Percentiles rank a stretch among this genome's conserved stretches.
These are phyloP conservation scores for Tragelaphus buxtoni DNA, from an alignment of 2,113 vertebrate genomes.

Conservation along the genomic window DNA sequence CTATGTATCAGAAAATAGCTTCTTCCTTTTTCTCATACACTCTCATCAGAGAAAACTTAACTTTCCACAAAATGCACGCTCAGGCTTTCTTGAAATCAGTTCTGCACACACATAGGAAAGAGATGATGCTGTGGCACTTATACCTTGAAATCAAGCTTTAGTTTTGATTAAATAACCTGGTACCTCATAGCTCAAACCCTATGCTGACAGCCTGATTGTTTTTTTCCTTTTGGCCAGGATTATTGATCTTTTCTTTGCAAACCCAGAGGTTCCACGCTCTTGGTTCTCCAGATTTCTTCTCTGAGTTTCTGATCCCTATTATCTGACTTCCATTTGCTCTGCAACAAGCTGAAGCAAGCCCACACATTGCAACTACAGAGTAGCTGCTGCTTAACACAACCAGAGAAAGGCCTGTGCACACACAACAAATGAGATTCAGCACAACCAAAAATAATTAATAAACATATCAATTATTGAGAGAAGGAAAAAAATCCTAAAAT, in stretches of 20 bases:
- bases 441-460: not conserved
- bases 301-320: not conserved
- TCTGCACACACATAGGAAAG: not conserved
- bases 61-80: not conserved
- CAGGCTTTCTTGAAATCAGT: not conserved
- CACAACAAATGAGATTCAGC: fast-evolving
- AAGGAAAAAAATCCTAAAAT: not conserved
- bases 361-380: not conserved
- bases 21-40: not conserved
- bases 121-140: not conserved
- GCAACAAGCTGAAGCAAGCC: not conserved
- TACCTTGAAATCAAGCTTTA: not conserved
- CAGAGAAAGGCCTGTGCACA: not conserved
- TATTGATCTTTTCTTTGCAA: not conserved
- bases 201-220: not conserved
- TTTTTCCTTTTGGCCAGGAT: not conserved
- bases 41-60: not conserved
- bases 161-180: not conserved
- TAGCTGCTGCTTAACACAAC: not conserved
- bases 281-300: not conserved
- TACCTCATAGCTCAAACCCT: not conserved
- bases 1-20: not conserved
- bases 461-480: not conserved
- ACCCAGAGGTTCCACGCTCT: not conserved
- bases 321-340: not conserved